These are phyloP conservation scores for Euspilapteryx auroguttella DNA, from an alignment of 2,888 invertebrate species.

Conservation along the genomic window DNA sequence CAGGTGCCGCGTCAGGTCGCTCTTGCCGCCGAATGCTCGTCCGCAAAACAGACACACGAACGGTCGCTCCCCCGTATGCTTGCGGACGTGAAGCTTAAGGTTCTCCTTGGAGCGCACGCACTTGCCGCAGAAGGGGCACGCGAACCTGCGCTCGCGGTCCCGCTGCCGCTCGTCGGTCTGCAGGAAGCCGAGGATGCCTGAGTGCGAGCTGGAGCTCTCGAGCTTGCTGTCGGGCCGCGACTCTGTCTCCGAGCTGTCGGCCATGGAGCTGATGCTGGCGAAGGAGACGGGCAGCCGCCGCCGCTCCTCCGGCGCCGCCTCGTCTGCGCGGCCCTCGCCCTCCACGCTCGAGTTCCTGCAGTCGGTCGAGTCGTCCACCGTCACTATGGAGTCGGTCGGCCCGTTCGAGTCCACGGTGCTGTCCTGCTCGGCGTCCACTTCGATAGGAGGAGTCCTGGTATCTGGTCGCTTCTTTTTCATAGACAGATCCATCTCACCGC, in stretches of 20 bases:
- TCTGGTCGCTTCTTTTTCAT: slow-evolving; percentile 47
- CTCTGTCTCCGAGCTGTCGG: slow-evolving; percentile 53
- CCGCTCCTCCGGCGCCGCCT: slow-evolving; percentile 23
- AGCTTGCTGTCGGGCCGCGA: slow-evolving; percentile 48
- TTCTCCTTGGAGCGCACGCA: slow-evolving; percentile 89
- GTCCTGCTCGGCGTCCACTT: slow-evolving; percentile 66
- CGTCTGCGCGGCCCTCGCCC: slow-evolving; percentile 33
- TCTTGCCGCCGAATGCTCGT: slow-evolving; percentile 85
- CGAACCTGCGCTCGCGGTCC: slow-evolving; percentile 76
- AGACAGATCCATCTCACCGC: slow-evolving; percentile 62
- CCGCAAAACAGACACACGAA: slow-evolving; percentile 90
- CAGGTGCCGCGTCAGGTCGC: slow-evolving; percentile 82
- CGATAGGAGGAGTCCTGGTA: slow-evolving; percentile 45
- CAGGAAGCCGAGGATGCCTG: slow-evolving; percentile 65
- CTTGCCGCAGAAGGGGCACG: slow-evolving; percentile 88
- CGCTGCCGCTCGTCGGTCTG: slow-evolving; percentile 56
- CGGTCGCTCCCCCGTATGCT: slow-evolving; percentile 86
- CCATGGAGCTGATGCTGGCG: slow-evolving; percentile 55
- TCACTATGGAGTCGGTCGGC: slow-evolving; percentile 45
- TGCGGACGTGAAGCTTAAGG: slow-evolving; percentile 82
- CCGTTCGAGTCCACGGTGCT: slow-evolving; percentile 73
- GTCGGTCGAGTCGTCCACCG: slow-evolving; percentile 49
- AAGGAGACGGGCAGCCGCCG: slow-evolving; percentile 47
- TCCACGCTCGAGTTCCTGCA: slow-evolving; percentile 40
- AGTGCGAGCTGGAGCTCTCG: slow-evolving; percentile 57